Percentiles rank a stretch among this genome's conserved stretches.
These are phyloP conservation scores for Muscicapa striata DNA, from an alignment of 2,797 vertebrate genomes.

Conservation along the genomic window DNA sequence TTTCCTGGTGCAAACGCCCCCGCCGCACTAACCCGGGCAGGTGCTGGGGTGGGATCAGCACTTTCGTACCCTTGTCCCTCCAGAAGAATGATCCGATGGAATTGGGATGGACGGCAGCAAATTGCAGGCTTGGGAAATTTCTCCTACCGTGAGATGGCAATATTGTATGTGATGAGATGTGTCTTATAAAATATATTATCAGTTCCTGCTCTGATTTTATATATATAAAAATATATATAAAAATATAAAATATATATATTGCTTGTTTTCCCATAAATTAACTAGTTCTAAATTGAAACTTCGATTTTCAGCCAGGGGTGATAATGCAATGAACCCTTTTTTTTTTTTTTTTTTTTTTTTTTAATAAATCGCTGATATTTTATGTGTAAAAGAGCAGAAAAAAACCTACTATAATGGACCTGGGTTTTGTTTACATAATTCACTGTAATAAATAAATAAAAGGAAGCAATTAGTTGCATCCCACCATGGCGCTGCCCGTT, in stretches of 20 bases:
- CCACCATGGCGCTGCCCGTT: neutral
- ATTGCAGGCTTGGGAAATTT: neutral
- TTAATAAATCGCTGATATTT: constrained; percentile 34
- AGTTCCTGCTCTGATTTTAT: constrained; percentile 59
- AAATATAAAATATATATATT: constrained; percentile 54
- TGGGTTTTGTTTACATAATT: constrained; percentile 45
- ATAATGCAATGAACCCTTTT: constrained; percentile 73
- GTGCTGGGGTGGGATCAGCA: neutral
- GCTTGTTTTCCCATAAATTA: constrained; percentile 73
- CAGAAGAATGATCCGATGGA: neutral
- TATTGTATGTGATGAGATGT: constrained; percentile 43
- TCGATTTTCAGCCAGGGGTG: constrained; percentile 65
- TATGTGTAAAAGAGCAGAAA: neutral
- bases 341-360: neutral
- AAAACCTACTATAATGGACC: neutral
- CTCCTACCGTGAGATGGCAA: neutral
- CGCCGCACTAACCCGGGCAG: neutral
- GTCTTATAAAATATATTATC: constrained; percentile 62
- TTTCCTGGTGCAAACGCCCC: neutral
- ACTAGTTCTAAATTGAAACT: constrained; percentile 73
- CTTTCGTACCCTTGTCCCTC: neutral
- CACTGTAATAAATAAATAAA: constrained; percentile 9
- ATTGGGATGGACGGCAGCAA: neutral
- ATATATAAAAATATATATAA: neutral
- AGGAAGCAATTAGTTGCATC: neutral